Percentiles rank a stretch among this genome's conserved stretches.
phyloP scores from a whole-genome alignment of 2,797 vertebrate species.

The Poeciliopsis turneri region DNA sequence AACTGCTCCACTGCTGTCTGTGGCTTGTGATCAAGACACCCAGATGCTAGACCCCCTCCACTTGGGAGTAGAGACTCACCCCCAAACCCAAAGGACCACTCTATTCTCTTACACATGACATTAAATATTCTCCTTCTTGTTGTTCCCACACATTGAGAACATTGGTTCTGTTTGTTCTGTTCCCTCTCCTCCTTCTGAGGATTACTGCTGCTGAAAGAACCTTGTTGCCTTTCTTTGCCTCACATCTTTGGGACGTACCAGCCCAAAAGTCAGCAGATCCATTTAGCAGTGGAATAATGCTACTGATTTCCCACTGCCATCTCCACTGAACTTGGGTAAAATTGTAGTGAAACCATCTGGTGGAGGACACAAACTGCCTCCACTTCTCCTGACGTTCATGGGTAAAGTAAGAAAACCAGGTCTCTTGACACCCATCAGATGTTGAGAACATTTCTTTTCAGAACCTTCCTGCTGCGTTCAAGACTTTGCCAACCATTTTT shows the following conservation, averaged over 20 bases:
- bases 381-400: background rate
- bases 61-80: background rate
- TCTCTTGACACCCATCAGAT: background rate
- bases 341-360: background rate
- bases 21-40: background rate
- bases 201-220: slow-evolving; percentile 75
- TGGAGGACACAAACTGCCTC: background rate
- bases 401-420: background rate
- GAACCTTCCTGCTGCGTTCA: background rate
- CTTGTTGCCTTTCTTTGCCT: slow-evolving; percentile 67
- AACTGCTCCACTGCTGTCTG: background rate
- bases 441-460: background rate
- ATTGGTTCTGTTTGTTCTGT: slow-evolving; percentile 6
- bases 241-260: slow-evolving; percentile 69
- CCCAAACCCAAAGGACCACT: background rate
- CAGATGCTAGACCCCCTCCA: background rate
- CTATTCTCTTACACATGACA: background rate
- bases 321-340: background rate
- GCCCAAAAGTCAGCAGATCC: slow-evolving; percentile 77
- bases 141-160: background rate
- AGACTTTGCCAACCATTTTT: background rate
- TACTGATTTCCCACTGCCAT: background rate
- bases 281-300: slow-evolving; percentile 66
- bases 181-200: slow-evolving; percentile 64
- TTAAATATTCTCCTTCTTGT: background rate